Percentiles rank a stretch among this genome's conserved stretches.
Conservation (phyloP, 2,797 vertebrate genomes). For the Fundulus diaphanus region DNA sequence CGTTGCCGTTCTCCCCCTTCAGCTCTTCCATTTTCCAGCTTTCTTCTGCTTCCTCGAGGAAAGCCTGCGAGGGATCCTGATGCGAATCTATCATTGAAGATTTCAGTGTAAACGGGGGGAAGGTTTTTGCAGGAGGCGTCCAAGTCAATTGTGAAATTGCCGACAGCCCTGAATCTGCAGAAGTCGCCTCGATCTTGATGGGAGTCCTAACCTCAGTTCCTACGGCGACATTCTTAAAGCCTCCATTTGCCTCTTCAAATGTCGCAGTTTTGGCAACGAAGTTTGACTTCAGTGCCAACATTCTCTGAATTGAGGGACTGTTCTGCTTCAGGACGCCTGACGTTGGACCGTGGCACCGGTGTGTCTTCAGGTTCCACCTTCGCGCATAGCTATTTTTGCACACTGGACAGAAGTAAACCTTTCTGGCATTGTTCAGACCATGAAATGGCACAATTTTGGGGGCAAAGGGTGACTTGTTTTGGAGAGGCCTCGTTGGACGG, state of each 20-base stretch:
- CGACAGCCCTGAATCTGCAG: constrained; percentile 35
- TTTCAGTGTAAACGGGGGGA: constrained; percentile 60
- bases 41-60: constrained; percentile 35
- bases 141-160: constrained; percentile 48
- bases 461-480: constrained; percentile 35
- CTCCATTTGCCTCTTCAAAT: constrained; percentile 7
- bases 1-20: constrained; percentile 38
- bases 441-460: constrained; percentile 68
- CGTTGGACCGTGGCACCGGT: constrained; percentile 74
- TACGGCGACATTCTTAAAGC: constrained; percentile 59
- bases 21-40: constrained; percentile 33
- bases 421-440: constrained; percentile 59
- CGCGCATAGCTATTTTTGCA: constrained; percentile 83
- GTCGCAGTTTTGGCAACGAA: constrained; percentile 12
- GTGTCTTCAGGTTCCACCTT: constrained; percentile 80
- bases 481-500: constrained; percentile 36
- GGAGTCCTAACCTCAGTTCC: constrained; percentile 59
- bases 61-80: constrained; percentile 32
- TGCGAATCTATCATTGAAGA: constrained; percentile 36
- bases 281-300: constrained; percentile 24
- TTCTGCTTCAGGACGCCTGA: constrained; percentile 15
- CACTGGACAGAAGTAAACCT: constrained; percentile 75
- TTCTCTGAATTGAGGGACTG: constrained; percentile 25
- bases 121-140: constrained; percentile 52
- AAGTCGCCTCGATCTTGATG: constrained; percentile 71